A percentile compares a stretch with the other conserved stretches of the same genome.
Evolutionary conservation across 2,113 vertebrate species (phyloP).

Genomic region (Nothoprocta pentlandii): DNA sequence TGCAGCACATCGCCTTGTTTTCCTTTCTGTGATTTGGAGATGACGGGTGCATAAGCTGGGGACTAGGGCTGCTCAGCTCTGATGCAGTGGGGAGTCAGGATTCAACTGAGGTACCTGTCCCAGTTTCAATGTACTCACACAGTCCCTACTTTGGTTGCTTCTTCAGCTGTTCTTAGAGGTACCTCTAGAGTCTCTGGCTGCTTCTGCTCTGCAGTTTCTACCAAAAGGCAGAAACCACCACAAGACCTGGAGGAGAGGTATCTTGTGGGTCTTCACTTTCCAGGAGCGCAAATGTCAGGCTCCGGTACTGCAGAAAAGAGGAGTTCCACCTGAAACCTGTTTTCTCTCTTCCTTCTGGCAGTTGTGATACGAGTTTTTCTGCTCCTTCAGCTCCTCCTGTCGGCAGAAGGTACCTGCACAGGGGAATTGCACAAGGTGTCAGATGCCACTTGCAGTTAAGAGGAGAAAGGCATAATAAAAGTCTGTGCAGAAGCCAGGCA

Average conservation of each 20-base stretch:
- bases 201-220: background rate
- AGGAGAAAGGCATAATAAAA: fast-evolving
- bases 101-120: no score
- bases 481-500: background rate
- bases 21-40: background rate
- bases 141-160: background rate
- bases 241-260: fast-evolving
- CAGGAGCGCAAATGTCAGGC: fast-evolving
- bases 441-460: fast-evolving
- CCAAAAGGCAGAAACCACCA: background rate
- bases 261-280: background rate
- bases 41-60: background rate
- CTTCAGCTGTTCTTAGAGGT: background rate
- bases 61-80: background rate
- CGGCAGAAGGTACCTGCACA: background rate
- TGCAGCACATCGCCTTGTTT: background rate
- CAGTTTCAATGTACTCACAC: background rate
- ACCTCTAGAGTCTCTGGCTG: background rate
- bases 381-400: conserved; percentile 8
- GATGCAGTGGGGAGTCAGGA: fast-evolving
- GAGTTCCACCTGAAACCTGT: background rate
- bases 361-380: background rate
- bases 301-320: background rate
- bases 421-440: fast-evolving
- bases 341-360: background rate